Evolutionary conservation across 2,797 vertebrate species (phyloP), one percentile per base, ranked within the genome.

Genomic region (Spheniscus humboldti): DNA sequence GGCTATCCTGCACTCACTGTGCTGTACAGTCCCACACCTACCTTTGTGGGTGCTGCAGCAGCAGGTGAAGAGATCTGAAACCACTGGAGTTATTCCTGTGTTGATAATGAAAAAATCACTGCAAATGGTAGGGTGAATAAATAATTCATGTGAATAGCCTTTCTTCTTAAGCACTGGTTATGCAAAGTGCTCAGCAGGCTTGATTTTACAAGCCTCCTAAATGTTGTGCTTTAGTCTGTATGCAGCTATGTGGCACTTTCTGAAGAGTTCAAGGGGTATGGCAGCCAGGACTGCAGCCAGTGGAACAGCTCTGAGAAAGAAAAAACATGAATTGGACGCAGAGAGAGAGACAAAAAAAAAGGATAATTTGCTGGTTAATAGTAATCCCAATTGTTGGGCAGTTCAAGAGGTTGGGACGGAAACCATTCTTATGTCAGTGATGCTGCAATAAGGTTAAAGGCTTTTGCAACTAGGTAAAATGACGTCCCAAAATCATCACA

Each of bases 81-180:
- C 25, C 43, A 59, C n/a, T 69, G 68, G 64, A 85, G 68, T 90
- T 86, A 87, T 64, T 83, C 78, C 74, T 83, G 48, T 74, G 84
- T 86, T 92, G 81, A 55, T 80, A 95, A 92, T 74, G 59, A 89
- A 89, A 83, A 93, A 94, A 95, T 92, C 84, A 79, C 89, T 90
- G 84, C 56, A 94, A 96, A 93, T 89, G 59, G 84, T 45, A 91
- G 43, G 28, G 19, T 53, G 18, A 89, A 88, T 94, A 94, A 95
- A 96, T 92, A 79, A 96, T 95, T 91, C 67, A 96, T 79, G 33
- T 79, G 63, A 95, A 79, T 66, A 91, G 28, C 22, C 52, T 91
- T 96, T 94, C 80, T 94, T 90, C 77, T 86, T 89, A 90, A 62
- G 59, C 37, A 87, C 27, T 66, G 74, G 77, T 73, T 96, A 85